Conservation (phyloP, 2,888 invertebrate genomes). For the Conops quadrifasciatus region DNA sequence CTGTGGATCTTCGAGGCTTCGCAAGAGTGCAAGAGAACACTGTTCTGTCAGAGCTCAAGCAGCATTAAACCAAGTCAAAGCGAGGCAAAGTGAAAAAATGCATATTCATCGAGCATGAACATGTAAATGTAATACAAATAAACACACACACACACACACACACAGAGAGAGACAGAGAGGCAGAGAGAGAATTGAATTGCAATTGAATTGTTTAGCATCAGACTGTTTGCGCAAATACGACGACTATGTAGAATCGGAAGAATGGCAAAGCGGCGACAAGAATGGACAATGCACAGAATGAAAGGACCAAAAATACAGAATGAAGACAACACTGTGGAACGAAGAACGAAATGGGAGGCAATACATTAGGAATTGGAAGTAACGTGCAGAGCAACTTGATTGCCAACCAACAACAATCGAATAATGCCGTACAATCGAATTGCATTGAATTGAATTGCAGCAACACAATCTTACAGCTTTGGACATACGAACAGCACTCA, state of each 20-base stretch:
- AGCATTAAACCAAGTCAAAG: neutral
- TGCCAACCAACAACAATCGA: neutral
- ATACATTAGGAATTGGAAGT: neutral
- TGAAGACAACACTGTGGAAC: neutral
- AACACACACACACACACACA: neutral
- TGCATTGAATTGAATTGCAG: slow-evolving; percentile 18
- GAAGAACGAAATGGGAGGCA: neutral
- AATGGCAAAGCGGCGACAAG: neutral
- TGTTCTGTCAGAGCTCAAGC: neutral
- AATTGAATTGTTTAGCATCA: slow-evolving; percentile 19
- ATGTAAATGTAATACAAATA: neutral
- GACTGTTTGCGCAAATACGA: slow-evolving; percentile 12
- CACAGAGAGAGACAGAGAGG: neutral
- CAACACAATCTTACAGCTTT: neutral
- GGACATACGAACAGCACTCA: neutral
- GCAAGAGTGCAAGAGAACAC: neutral
- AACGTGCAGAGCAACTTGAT: neutral
- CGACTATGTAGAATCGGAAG: neutral
- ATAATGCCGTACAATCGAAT: neutral
- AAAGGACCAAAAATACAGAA: neutral
- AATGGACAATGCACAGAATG: neutral
- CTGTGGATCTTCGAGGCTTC: neutral
- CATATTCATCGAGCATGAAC: too few relatives aligned
- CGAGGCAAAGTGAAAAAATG: too few relatives aligned
- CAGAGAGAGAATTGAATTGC: slow-evolving; percentile 7